Evolutionary conservation across 2,113 vertebrate species (phyloP).

Genomic region (Atherinomorus stipes): DNA sequence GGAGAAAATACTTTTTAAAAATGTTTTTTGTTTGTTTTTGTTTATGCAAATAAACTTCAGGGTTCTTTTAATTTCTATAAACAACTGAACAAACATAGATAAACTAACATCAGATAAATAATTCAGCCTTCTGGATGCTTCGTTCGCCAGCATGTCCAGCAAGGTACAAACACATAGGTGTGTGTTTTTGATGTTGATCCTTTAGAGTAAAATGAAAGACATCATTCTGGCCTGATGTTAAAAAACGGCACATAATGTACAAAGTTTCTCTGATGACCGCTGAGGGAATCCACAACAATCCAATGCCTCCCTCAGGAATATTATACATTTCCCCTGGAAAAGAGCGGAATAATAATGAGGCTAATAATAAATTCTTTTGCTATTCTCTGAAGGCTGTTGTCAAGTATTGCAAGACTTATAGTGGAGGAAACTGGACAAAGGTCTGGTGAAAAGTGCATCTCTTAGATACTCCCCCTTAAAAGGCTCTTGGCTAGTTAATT

Average conservation of each 20-base stretch:
- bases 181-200: neutral
- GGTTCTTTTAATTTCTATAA: neutral
- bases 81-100: conserved; percentile 35
- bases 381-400: neutral
- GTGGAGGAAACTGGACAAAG: neutral
- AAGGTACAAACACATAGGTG: neutral
- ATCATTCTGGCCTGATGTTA: accelerated
- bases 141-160: neutral
- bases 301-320: neutral
- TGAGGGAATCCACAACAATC: neutral
- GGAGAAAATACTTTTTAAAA: too few species aligned
- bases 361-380: neutral
- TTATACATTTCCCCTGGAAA: neutral
- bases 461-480: too few species aligned
- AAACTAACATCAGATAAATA: conserved; percentile 18
- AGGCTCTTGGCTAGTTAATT: conserved; percentile 26
- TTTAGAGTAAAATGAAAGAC: neutral
- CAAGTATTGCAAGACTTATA: neutral
- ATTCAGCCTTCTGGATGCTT: conserved; percentile 8
- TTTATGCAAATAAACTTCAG: neutral
- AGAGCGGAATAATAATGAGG: neutral
- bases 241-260: neutral
- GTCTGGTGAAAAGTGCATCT: neutral
- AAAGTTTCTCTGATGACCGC: neutral
- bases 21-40: neutral